phyloP scores from a whole-genome alignment of 2,797 vertebrate species.

The Acanthurus leucopareius region DNA sequence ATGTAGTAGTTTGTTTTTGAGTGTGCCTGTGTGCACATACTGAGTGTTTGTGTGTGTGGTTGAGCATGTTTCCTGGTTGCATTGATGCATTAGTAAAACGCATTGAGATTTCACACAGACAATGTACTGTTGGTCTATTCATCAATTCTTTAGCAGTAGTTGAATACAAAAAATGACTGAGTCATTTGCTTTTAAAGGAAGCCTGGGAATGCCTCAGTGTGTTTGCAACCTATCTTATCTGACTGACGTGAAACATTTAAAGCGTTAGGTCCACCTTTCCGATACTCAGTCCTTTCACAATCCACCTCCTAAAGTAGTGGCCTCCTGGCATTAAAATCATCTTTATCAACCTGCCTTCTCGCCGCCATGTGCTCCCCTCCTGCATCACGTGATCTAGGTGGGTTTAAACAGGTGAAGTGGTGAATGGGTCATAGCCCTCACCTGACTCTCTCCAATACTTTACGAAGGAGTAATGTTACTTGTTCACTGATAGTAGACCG shows the following conservation, averaged over 20 bases:
- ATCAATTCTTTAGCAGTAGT: slow-evolving; percentile 60
- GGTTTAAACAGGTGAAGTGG: slow-evolving; percentile 5
- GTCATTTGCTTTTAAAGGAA: slow-evolving; percentile 31
- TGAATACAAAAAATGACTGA: slow-evolving; percentile 48
- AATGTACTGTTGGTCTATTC: slow-evolving; percentile 37
- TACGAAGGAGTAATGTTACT: not conserved
- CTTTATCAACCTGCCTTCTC: slow-evolving; percentile 16
- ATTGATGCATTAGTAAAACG: slow-evolving; percentile 56
- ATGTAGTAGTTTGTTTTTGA: slow-evolving; percentile 21
- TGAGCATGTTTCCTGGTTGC: slow-evolving; percentile 18
- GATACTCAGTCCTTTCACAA: not conserved
- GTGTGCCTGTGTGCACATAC: slow-evolving; percentile 2
- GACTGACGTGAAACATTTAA: slow-evolving; percentile 31
- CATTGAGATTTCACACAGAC: slow-evolving; percentile 54
- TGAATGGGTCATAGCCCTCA: slow-evolving; percentile 9
- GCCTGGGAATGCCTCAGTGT: slow-evolving; percentile 25
- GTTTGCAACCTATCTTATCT: slow-evolving; percentile 5
- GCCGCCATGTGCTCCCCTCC: slow-evolving; percentile 2
- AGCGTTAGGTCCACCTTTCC: not conserved
- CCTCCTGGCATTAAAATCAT: slow-evolving; percentile 16
- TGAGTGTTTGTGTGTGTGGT: slow-evolving; percentile 6
- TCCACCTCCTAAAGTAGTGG: not conserved
- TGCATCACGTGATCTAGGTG: not conserved
- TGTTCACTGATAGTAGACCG: not conserved
- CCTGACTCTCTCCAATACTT: not conserved